Evolutionary conservation across 2,113 vertebrate species (phyloP).

Genomic region (Syngnathus floridae): DNA sequence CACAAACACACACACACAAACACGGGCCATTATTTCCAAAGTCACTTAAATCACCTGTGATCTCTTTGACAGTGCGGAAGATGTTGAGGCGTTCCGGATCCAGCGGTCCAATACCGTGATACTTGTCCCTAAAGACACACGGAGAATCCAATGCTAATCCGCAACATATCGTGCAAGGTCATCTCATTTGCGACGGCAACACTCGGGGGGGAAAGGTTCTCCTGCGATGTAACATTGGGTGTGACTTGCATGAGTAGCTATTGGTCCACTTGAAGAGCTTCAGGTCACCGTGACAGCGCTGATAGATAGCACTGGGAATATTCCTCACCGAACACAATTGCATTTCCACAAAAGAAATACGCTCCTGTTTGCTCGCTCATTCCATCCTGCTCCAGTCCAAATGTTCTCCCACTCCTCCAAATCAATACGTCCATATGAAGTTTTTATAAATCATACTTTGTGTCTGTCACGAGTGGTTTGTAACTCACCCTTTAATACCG

Average conservation of each 20-base stretch:
- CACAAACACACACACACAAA: not conserved
- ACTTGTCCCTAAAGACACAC: slow-evolving; percentile 78
- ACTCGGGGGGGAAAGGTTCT: not conserved
- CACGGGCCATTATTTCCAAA: slow-evolving; percentile 6
- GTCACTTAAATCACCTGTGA: slow-evolving; percentile 81
- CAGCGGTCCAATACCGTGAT: slow-evolving; percentile 87
- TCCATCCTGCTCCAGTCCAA: not conserved
- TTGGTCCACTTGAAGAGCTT: not conserved
- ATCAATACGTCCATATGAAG: not conserved
- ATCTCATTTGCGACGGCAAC: not conserved
- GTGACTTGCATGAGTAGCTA: slow-evolving; percentile 2
- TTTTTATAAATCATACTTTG: not conserved
- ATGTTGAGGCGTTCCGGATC: slow-evolving; percentile 89
- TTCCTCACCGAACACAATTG: not conserved
- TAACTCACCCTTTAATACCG: slow-evolving; percentile 88
- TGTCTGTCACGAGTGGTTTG: not conserved
- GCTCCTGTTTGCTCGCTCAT: not conserved
- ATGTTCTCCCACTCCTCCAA: not conserved
- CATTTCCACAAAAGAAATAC: not conserved
- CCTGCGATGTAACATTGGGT: not conserved
- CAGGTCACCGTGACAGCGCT: slow-evolving; percentile 1
- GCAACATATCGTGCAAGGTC: too few relatives aligned
- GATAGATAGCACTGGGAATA: slow-evolving; percentile 2
- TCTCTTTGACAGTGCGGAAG: slow-evolving; percentile 91
- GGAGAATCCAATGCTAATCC: not conserved